Base-by-base conservation (phyloP, 2,797 vertebrate genomes). In the Anabas testudineus region DNA sequence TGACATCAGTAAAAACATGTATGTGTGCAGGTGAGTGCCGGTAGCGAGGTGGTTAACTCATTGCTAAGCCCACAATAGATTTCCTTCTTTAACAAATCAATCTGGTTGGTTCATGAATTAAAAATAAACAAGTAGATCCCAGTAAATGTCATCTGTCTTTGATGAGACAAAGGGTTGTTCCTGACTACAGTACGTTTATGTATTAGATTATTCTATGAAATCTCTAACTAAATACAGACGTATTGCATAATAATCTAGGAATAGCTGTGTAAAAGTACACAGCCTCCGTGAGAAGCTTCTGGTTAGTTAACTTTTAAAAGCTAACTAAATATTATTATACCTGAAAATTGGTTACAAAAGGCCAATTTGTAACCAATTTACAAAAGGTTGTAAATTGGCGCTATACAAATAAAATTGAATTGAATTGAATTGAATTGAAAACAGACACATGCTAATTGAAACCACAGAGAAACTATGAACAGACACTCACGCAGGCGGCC, bases 401-500 rank as follows among this genome's bases (percentile, higher is more conserved):
- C n/a, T n/a, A n/a, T n/a, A n/a, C n/a, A n/a, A n/a, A n/a, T n/a
- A n/a, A n/a, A n/a, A n/a, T n/a, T n/a, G n/a, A n/a, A n/a, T n/a
- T n/a, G n/a, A n/a, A n/a, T n/a, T n/a, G n/a, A n/a, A n/a, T n/a
- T n/a, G n/a, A n/a, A n/a, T n/a, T n/a, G n/a, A n/a, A n/a, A n/a
- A n/a, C n/a, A n/a, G n/a, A n/a, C n/a, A n/a, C n/a, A n/a, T n/a
- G n/a, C n/a, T n/a, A n/a, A n/a, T n/a, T 28, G 18, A n/a, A 19
- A 49, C 19, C 13, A 22, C 22, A 48, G 51, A 32, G 26, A 13
- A 56, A 45, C 18, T 1, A 34, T 10, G 19, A 13, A 2, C 5
- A 34, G 15, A 70, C 43, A 95, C 97, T 96, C 92, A 99, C 97
- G 95, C 61, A 99, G 90, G 47, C 92, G 95, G 7, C 97, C 97